Percentiles rank a stretch among this genome's conserved stretches.
phyloP scores from a whole-genome alignment of 2,797 vertebrate species.

The Numenius phaeopus region DNA sequence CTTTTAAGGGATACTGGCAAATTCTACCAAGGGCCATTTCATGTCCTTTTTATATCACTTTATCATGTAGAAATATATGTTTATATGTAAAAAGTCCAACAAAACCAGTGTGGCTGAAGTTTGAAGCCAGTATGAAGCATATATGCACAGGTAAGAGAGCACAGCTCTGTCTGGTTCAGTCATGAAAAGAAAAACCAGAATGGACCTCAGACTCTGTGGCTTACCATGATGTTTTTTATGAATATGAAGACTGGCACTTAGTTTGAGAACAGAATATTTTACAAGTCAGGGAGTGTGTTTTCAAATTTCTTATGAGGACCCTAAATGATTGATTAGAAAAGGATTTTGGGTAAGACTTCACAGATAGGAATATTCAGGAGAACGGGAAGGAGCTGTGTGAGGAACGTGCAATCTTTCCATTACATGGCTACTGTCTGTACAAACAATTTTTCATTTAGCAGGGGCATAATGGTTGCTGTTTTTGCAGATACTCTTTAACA shows the following conservation, averaged over 20 bases:
- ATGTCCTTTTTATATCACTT: background rate
- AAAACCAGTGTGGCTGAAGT: background rate
- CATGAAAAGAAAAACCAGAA: background rate
- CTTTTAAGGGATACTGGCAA: background rate
- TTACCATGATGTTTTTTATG: background rate
- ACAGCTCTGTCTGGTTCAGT: background rate
- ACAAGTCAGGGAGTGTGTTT: background rate
- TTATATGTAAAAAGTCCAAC: background rate
- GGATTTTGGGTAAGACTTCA: background rate
- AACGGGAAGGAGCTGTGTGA: background rate
- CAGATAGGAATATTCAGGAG: background rate
- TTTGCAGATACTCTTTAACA: background rate
- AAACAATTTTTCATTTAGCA: background rate
- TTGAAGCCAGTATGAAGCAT: background rate
- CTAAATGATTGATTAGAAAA: background rate
- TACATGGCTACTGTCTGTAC: background rate
- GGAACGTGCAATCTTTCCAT: background rate
- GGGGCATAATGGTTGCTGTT: rapidly evolving
- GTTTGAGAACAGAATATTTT: background rate
- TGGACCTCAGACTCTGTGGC: background rate
- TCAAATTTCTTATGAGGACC: background rate
- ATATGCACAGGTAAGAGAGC: background rate
- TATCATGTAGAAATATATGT: background rate
- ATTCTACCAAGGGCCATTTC: background rate
- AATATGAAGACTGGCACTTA: background rate